These are phyloP conservation scores for Daubentonia madagascariensis DNA, from an alignment of 2,113 vertebrate genomes.

Conservation along the genomic window DNA sequence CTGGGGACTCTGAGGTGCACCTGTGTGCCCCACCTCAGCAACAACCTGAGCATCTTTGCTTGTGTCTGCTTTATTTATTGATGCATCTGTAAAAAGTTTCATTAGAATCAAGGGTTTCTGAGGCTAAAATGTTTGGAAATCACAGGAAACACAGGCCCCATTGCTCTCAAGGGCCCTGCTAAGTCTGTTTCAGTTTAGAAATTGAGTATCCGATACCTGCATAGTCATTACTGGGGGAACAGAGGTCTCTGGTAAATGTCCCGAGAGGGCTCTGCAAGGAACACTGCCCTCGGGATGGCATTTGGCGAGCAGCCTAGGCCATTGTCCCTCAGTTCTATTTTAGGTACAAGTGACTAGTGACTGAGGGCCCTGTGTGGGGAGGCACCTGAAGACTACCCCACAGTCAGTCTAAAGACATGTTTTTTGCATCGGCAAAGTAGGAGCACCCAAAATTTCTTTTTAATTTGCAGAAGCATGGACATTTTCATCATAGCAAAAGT, in stretches of 20 bases:
- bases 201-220: not conserved
- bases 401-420: not conserved
- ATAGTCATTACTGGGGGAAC: not conserved
- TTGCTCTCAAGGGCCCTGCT: not conserved
- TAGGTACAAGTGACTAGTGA: constrained; percentile 75
- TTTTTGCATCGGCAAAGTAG: not conserved
- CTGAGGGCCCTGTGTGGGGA: not conserved
- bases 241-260: not conserved
- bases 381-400: too few species aligned
- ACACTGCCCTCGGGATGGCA: not conserved
- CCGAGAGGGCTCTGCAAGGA: not conserved
- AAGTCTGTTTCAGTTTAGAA: not conserved
- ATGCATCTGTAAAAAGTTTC: not conserved
- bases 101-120: not conserved
- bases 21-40: not conserved
- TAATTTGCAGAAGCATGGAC: not conserved
- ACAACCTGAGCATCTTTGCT: not conserved
- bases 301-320: constrained; percentile 69
- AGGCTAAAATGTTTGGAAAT: not conserved
- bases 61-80: not conserved
- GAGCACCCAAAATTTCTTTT: not conserved
- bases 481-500: not conserved
- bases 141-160: rapidly evolving
- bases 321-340: constrained; percentile 85
- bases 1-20: not conserved